phyloP scores from a whole-genome alignment of 2,888 invertebrate species.

The Sinohyriopsis cumingii region DNA sequence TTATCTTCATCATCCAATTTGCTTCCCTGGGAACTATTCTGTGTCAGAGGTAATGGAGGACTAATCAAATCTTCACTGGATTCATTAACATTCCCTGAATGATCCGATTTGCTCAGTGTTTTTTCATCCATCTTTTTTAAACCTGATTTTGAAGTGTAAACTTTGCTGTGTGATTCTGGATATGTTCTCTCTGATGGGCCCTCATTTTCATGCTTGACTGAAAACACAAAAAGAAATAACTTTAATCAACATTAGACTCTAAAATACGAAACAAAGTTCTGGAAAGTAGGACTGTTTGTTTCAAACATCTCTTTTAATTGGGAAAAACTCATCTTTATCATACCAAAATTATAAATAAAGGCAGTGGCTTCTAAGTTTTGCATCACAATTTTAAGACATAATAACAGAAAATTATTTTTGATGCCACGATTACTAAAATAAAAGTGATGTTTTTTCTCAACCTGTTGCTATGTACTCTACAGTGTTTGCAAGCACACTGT shows the following conservation, averaged over 20 bases:
- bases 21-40: constrained; percentile 58
- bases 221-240: not conserved
- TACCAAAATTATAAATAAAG: too few relatives aligned
- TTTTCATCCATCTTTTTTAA: not conserved
- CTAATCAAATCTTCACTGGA: constrained; percentile 61
- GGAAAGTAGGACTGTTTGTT: too few relatives aligned
- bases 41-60: constrained; percentile 46
- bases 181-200: not conserved
- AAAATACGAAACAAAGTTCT: not conserved
- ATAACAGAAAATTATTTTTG: too few relatives aligned
- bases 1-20: constrained; percentile 61
- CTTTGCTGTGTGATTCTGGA: constrained; percentile 6
- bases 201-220: not conserved
- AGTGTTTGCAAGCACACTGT: too few relatives aligned
- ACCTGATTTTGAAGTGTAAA: not conserved
- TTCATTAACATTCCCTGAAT: constrained; percentile 57
- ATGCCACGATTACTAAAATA: too few relatives aligned
- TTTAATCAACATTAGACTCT: not conserved
- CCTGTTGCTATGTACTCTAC: too few relatives aligned
- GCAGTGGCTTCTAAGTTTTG: too few relatives aligned
- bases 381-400: too few relatives aligned
- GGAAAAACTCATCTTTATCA: too few relatives aligned
- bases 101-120: constrained; percentile 2
- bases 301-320: too few relatives aligned
- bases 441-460: too few relatives aligned